Evolutionary conservation across 2,797 vertebrate species (phyloP).

Genomic region (Merluccius polli): DNA sequence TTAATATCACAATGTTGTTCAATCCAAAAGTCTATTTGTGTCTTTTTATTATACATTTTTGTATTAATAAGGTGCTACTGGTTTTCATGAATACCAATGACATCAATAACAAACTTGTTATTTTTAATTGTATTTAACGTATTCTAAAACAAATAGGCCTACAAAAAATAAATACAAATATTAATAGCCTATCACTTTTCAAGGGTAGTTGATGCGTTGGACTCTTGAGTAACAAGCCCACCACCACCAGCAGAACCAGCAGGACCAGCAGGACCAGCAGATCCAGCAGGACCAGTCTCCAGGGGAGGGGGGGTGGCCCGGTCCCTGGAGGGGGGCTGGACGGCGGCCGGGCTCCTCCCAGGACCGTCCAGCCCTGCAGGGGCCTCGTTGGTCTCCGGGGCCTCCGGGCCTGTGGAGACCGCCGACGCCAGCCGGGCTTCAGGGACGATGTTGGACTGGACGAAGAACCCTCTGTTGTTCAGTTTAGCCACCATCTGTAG

Average conservation of each 20-base stretch:
- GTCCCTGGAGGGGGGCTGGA: neutral
- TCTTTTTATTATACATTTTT: neutral
- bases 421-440: too few species aligned
- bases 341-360: neutral
- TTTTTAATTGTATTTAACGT: neutral
- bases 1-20: neutral
- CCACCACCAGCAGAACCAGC: neutral
- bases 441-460: neutral
- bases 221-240: neutral
- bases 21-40: neutral
- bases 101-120: neutral
- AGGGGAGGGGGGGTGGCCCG: neutral
- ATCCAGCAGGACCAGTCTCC: too few species aligned
- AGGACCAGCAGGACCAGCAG: too few species aligned
- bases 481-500: slow-evolving; percentile 1
- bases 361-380: neutral
- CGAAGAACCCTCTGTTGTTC: neutral
- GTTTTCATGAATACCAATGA: neutral
- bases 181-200: neutral
- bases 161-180: neutral
- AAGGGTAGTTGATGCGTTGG: neutral
- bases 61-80: neutral
- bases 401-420: neutral
- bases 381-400: neutral
- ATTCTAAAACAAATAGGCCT: neutral